Conservation (phyloP, 2,113 vertebrate species). For the Rhinolophus ferrumequinum region DNA sequence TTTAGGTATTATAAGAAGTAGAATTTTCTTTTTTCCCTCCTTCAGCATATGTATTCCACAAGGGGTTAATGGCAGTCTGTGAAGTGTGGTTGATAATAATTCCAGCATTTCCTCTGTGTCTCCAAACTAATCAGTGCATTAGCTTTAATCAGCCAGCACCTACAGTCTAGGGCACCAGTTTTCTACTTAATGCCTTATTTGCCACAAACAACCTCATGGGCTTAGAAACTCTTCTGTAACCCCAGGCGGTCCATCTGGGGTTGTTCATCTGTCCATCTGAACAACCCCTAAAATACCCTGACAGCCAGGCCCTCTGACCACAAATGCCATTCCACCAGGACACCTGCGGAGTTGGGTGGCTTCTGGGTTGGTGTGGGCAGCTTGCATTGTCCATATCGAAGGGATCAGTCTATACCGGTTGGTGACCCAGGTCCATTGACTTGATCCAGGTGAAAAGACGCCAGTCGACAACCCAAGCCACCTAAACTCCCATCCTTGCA, state of each 20-base stretch:
- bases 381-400: neutral
- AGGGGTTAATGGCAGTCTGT: neutral
- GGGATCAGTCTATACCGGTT: neutral
- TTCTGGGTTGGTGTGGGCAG: neutral
- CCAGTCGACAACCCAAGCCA: no score
- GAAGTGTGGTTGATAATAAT: neutral
- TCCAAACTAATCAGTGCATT: neutral
- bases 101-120: neutral
- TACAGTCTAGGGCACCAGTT: neutral
- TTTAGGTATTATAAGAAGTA: neutral
- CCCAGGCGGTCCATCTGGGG: neutral
- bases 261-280: neutral
- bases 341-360: neutral
- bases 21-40: neutral
- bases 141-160: neutral
- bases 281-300: neutral
- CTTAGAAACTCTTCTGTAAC: neutral
- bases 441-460: neutral
- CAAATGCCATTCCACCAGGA: neutral
- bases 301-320: neutral
- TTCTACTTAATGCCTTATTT: neutral
- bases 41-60: neutral
- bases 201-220: neutral
- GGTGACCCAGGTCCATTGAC: neutral
- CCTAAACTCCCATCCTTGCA: neutral